Percentiles rank a stretch among this genome's conserved stretches.
These are phyloP conservation scores for Tadarida brasiliensis DNA, from an alignment of 2,797 vertebrate species.

Conservation along the genomic window DNA sequence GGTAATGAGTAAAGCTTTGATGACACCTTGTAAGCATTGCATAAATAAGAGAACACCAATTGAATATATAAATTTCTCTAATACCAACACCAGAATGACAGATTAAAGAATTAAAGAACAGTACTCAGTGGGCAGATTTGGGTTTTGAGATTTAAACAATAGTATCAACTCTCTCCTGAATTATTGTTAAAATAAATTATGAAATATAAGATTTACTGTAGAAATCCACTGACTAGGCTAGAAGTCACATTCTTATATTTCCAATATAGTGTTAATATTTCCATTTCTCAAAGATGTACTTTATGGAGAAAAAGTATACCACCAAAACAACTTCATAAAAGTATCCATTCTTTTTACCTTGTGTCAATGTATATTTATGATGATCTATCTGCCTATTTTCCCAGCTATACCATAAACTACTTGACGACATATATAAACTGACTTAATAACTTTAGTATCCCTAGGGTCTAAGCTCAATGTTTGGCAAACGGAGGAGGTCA, in stretches of 20 bases:
- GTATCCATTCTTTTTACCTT: constrained; percentile 7
- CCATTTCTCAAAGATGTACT: constrained; percentile 7
- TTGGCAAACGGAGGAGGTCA: background rate
- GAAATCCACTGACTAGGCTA: constrained; percentile 15
- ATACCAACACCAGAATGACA: background rate
- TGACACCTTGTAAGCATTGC: constrained; percentile 91
- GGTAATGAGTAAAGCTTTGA: constrained; percentile 94
- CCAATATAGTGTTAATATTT: constrained; percentile 45
- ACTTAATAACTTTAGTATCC: constrained; percentile 24
- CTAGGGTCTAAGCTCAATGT: background rate
- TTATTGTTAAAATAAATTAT: background rate
- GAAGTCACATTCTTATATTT: constrained; percentile 43
- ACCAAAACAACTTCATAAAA: constrained; percentile 42
- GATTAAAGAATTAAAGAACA: constrained; percentile 32
- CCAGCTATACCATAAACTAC: background rate
- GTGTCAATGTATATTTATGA: background rate
- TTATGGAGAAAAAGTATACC: background rate
- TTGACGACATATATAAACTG: background rate
- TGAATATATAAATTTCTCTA: constrained; percentile 38
- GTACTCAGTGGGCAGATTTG: background rate
- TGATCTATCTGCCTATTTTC: background rate
- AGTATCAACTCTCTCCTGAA: background rate
- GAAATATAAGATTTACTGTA: background rate
- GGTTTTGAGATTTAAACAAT: constrained; percentile 26
- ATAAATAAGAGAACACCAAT: constrained; percentile 59